Conservation (phyloP, 2,888 invertebrate genomes). For the Liopterus haemorrhoidalis region DNA sequence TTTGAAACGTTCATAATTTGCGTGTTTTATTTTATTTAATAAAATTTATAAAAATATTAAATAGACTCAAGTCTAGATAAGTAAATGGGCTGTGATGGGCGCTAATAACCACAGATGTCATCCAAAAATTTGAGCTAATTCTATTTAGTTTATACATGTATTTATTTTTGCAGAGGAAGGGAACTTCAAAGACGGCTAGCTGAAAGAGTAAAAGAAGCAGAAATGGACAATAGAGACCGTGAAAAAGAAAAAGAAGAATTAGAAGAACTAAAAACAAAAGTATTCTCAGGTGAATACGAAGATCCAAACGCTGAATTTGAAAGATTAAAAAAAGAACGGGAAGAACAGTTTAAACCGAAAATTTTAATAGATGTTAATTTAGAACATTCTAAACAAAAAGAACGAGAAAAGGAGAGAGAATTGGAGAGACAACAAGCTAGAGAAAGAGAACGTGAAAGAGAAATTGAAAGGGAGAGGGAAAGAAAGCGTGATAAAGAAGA, state of each 20-base stretch:
- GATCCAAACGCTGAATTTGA: conserved; percentile 61
- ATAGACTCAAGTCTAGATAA: background rate
- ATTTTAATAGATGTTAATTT: conserved; percentile 67
- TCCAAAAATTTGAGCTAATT: no score
- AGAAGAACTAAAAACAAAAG: conserved; percentile 71
- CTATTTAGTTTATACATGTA: no score
- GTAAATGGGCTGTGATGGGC: background rate
- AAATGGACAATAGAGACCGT: conserved; percentile 84
- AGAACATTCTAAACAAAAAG: conserved; percentile 56
- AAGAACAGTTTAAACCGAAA: conserved; percentile 78
- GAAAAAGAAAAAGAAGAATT: conserved; percentile 84
- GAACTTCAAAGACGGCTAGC: conserved; percentile 85
- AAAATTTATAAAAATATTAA: background rate
- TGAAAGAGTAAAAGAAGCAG: conserved; percentile 89
- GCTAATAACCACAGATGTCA: no score
- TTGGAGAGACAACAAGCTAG: conserved; percentile 49
- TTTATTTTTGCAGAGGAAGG: conserved; percentile 58
- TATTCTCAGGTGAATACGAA: conserved; percentile 62
- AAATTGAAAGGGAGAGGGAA: conserved; percentile 64
- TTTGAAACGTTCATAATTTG: no score
- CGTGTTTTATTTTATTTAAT: background rate
- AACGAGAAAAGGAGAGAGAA: conserved; percentile 53
- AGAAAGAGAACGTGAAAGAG: conserved; percentile 79
- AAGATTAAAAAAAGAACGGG: conserved; percentile 65
- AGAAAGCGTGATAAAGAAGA: conserved; percentile 34